Conservation (phyloP, 2,888 invertebrate species). For the Pristionchus maxplancki region DNA sequence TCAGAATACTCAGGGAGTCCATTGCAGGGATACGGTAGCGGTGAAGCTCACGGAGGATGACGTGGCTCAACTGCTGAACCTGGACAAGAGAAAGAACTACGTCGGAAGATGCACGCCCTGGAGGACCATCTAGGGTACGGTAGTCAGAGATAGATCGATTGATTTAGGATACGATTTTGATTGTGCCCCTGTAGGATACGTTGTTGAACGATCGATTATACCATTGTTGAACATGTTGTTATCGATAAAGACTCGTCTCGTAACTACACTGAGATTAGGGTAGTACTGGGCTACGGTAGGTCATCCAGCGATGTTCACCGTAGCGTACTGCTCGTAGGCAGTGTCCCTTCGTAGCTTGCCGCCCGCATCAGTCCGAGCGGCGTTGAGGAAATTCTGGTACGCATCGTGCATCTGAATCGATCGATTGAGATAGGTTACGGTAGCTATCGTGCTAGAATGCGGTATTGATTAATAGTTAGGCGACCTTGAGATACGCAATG, state of each 20-base stretch:
- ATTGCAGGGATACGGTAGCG: constrained; percentile 39
- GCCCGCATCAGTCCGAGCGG: constrained; percentile 20
- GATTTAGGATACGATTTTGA: neutral
- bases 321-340: constrained; percentile 31
- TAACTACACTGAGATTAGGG: neutral
- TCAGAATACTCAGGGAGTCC: neutral
- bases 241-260: neutral
- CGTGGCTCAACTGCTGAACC: neutral
- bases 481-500: constrained; percentile 47
- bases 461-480: neutral
- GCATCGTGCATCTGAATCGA: constrained; percentile 36
- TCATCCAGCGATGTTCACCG: constrained; percentile 18
- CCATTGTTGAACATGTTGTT: constrained; percentile 26
- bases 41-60: constrained; percentile 33
- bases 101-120: constrained; percentile 45
- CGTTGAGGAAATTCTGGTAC: constrained; percentile 32
- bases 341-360: constrained; percentile 44
- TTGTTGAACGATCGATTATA: neutral
- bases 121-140: constrained; percentile 44
- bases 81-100: constrained; percentile 48
- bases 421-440: neutral
- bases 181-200: neutral
- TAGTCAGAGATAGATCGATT: too few species aligned
- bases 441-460: neutral
- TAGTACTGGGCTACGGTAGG: neutral